phyloP scores from a whole-genome alignment of 2,888 invertebrate species.

The Temnothorax rugatulus region DNA sequence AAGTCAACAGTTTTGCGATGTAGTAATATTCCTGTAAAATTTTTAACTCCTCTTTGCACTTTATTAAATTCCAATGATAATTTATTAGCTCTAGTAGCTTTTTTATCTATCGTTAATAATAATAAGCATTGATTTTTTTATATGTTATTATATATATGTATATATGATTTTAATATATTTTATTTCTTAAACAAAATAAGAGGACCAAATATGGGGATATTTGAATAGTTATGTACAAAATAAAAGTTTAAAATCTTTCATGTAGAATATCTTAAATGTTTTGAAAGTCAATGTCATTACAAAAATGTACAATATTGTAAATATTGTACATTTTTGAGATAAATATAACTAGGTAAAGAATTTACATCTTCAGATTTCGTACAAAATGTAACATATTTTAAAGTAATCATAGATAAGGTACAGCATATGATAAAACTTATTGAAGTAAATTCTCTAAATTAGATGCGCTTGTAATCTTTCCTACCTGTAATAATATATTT shows the following conservation, averaged over 20 bases:
- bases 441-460: conserved; percentile 2
- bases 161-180: background rate
- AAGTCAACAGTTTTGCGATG: background rate
- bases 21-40: conserved; percentile 28
- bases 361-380: conserved; percentile 25
- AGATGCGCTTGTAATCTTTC: background rate
- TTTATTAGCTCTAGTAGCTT: conserved; percentile 2
- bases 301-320: background rate
- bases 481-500: conserved; percentile 19
- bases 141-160: background rate
- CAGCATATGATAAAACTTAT: conserved; percentile 13
- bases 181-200: conserved; percentile 14
- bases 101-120: conserved; percentile 27
- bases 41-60: conserved; percentile 28
- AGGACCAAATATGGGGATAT: background rate
- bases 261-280: conserved; percentile 2
- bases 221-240: background rate
- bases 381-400: conserved; percentile 35
- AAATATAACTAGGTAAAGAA: conserved; percentile 12
- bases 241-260: background rate
- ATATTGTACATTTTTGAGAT: background rate
- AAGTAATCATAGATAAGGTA: background rate
- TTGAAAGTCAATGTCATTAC: background rate
- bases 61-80: conserved; percentile 21
- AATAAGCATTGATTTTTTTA: background rate